Base-by-base conservation (phyloP, 2,888 invertebrate genomes). In the Melipona beecheii region DNA sequence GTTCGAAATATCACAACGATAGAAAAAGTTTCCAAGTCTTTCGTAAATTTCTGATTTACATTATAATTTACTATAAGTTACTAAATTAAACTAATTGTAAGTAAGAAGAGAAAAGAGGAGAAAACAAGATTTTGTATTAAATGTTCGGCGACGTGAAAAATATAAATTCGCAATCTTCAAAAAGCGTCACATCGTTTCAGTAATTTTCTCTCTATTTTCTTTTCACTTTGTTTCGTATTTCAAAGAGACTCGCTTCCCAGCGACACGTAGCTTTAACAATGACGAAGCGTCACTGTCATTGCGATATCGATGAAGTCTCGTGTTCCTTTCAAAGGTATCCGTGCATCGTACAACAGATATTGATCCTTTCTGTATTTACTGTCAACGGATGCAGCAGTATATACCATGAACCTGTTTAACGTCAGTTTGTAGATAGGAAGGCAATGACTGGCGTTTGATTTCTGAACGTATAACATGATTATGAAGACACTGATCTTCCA, bases 231-330 rank as follows among this genome's bases (percentile, higher is more conserved):
- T 58, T 71, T 65, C 4, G 17, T n/a, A 54, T 72, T 49, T 21
- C n/a, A 52, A 62, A 50, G 52, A 27, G 64, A 58, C 64, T 64
- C 24, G 36, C 64, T 31, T n/a, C 60, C 65, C 36, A 62, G 3
- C n/a, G 3, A 15, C 17, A 27, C 60, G 21, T 27, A 27, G 31
- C 72, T 19, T 43, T 13, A 52, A 70, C 60, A 65, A 79, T 75
- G 49, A 50, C 50, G 64, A 52, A 72, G 70, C 88, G 71, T 76
- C 69, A 79, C 76, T 78, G 80, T 75, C 60, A 77, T 69, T 43
- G 27, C 43, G 76, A 75, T 76, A 76, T 77, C 86, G 86, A 77
- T 71, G 66, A 84, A 66, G 72, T 75, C 83, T 83, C 86, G 54
- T 58, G 78, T 84, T 78, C 69, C 84, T 79, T 84, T 84, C 78